Evolutionary conservation across 2,888 invertebrate genomes (phyloP).

Genomic region (Chloromyia formosa): DNA sequence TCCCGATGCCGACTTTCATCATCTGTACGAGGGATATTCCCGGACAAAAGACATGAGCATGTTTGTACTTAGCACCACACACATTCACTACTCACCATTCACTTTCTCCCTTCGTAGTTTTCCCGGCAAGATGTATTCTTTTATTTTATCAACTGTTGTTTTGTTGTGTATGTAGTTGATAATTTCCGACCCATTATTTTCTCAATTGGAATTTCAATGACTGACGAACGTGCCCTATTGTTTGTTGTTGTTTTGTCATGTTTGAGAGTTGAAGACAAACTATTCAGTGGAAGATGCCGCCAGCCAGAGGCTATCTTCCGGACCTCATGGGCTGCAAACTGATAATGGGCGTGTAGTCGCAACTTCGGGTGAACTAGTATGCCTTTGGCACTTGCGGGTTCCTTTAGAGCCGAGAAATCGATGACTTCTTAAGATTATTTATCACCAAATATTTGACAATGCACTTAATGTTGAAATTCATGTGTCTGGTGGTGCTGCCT

Average conservation of each 20-base stretch:
- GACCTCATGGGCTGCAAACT: slow-evolving; percentile 18
- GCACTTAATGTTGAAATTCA: slow-evolving; percentile 26
- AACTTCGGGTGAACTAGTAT: neutral
- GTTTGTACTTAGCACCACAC: too few species aligned
- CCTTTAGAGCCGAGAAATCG: neutral
- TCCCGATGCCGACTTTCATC: neutral
- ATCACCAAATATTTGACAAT: slow-evolving; percentile 39
- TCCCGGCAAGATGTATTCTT: neutral
- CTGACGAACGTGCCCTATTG: slow-evolving; percentile 38
- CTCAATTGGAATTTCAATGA: slow-evolving; percentile 41
- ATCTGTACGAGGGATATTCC: neutral
- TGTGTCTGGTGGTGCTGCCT: slow-evolving; percentile 21
- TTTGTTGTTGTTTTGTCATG: neutral
- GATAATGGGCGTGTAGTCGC: slow-evolving; percentile 19
- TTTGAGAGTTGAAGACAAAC: neutral
- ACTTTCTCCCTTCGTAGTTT: neutral
- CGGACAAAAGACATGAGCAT: too few species aligned
- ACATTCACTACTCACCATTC: neutral
- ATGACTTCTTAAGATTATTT: slow-evolving; percentile 31
- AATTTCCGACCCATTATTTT: slow-evolving; percentile 44
- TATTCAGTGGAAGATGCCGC: neutral
- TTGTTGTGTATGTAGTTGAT: slow-evolving; percentile 24
- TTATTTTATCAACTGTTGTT: slow-evolving; percentile 6
- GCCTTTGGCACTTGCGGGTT: slow-evolving; percentile 4
- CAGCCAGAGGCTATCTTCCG: slow-evolving; percentile 32